Evolutionary conservation across 2,797 vertebrate genomes (phyloP).

Genomic region (Myripristis murdjan): DNA sequence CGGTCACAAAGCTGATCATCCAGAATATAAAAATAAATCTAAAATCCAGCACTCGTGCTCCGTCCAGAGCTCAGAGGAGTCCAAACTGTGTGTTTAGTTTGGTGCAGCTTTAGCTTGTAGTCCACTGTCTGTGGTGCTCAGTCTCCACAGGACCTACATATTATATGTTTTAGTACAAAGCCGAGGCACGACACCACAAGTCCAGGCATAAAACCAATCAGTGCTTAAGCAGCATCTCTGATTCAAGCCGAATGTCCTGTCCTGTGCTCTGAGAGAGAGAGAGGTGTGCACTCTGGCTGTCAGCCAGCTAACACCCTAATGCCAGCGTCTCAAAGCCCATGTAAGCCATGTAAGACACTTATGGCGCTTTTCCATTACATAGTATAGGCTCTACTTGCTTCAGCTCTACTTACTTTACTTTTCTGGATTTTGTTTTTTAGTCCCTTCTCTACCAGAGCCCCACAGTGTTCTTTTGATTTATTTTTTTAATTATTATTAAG

Average conservation of each 20-base stretch:
- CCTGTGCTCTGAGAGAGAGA: slow-evolving; percentile 9
- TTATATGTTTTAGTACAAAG: too few relatives aligned
- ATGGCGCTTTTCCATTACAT: too few relatives aligned
- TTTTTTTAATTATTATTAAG: too few relatives aligned
- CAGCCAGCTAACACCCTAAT: slow-evolving; percentile 56
- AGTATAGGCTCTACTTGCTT: too few relatives aligned
- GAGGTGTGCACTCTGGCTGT: slow-evolving; percentile 36
- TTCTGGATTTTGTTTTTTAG: too few relatives aligned
- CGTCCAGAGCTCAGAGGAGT: background rate
- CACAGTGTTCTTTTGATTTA: too few relatives aligned
- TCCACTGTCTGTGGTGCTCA: too few relatives aligned
- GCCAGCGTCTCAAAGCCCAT: slow-evolving; percentile 62
- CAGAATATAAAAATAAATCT: background rate
- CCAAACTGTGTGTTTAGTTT: background rate
- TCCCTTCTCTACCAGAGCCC: too few relatives aligned
- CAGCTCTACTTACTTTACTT: too few relatives aligned
- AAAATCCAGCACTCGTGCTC: slow-evolving; percentile 3
- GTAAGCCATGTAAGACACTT: slow-evolving; percentile 72
- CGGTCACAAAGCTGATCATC: background rate
- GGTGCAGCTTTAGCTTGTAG: background rate
- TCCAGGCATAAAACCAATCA: too few relatives aligned
- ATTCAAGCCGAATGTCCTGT: slow-evolving; percentile 12
- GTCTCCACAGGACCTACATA: too few relatives aligned
- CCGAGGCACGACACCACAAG: background rate
- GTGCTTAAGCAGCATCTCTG: too few relatives aligned